Evolutionary conservation across 1,140 invertebrate genomes (phyloP), one percentile per base, ranked within the genome.

Genomic region (Bombus vancouverensis): DNA sequence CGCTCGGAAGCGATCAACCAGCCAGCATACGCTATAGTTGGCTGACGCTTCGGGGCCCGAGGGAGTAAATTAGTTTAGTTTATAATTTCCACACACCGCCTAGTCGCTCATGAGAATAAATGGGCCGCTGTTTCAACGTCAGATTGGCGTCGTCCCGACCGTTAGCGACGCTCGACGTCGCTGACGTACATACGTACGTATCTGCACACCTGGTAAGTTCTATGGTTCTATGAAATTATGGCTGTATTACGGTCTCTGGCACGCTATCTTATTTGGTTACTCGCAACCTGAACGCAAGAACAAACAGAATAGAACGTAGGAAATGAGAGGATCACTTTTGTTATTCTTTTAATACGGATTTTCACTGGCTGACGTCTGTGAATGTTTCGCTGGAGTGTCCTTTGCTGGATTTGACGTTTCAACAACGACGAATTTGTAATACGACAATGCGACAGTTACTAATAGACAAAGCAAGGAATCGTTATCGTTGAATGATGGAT

Each of bases 11-110:
- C 39, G 28, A 42, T 28, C 25, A 72, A 22, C 39, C 39, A 75
- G 18, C n/a, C n/a, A 15, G 9, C 32, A 1, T 3, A 10, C 9
- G 1, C 73, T 42, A 39, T 34, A 34, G 82, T 62, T n/a, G 28
- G 15, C 32, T 73, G 74, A 59, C 47, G 83, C 73, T 74, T 89
- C 53, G 59, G n/a, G 57, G 39, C 18, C 73, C 44, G 18, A 18
- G 13, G 15, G 66, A 68, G 87, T 91, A 92, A 89, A 92, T 91
- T 92, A 92, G 91, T 92, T 92, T 92, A 92, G 89, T 92, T 92
- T 90, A 92, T 92, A 92, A 92, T 92, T 92, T 90, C 85, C 87
- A 86, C 74, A 79, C 87, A 81, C 70, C 74, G 42, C 18, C 62
- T 83, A 15, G 53, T 68, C 73, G 83, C 82, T 90, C 83, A 87